A percentile compares a stretch with the other conserved stretches of the same genome.
phyloP scores from a whole-genome alignment of 2,888 invertebrate species.

The Tortricodes alternella region DNA sequence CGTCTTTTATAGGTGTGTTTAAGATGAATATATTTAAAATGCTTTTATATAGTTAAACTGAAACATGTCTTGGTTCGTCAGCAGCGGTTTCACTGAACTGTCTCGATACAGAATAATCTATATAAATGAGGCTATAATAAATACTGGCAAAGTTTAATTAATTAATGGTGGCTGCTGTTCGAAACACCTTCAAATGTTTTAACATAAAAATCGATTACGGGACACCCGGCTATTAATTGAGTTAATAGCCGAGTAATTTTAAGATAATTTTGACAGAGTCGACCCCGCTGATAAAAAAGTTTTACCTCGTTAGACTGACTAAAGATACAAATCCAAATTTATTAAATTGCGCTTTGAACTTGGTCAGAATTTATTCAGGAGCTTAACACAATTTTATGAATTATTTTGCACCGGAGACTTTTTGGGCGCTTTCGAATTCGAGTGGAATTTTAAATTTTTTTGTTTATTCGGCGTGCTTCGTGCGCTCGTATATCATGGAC shows the following conservation, averaged over 20 bases:
- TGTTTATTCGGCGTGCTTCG: background rate
- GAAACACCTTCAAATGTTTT: no score
- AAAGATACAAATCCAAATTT: background rate
- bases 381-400: conserved; percentile 6
- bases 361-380: background rate
- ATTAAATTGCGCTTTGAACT: background rate
- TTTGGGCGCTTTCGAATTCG: background rate
- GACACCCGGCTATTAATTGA: background rate
- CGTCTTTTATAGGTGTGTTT: no score
- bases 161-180: no score
- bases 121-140: no score
- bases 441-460: conserved; percentile 4
- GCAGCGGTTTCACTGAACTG: no score
- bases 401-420: conserved; percentile 2
- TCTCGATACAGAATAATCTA: no score
- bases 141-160: no score
- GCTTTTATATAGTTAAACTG: no score
- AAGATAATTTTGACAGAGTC: background rate
- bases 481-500: conserved; percentile 6
- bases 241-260: background rate
- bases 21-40: no score
- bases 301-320: background rate
- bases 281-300: background rate
- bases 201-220: no score
- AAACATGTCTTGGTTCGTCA: no score